Base-by-base conservation (phyloP, 2,797 vertebrate genomes). In the Pterois miles region DNA sequence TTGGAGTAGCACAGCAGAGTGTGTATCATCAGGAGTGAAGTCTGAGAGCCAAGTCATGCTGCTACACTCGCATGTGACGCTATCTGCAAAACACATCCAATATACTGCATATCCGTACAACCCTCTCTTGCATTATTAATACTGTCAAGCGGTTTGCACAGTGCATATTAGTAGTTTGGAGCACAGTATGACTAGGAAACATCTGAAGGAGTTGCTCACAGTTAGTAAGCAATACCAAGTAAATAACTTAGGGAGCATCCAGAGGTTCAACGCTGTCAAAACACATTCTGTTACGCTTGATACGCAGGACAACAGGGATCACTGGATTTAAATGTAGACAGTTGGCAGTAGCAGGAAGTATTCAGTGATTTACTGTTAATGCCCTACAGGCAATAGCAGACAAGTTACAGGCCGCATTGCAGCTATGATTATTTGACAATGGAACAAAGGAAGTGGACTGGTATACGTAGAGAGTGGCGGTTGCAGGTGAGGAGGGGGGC, bases 241-340 rank as follows among this genome's bases (percentile, higher is more conserved):
- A 62, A 71, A 74, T 50, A 34, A 54, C 60, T 67, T 27, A 46
- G 9, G 8, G 23, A 46, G 57, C 27, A 59, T 68, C 65, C 36
- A 34, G n/a, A 60, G 20, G 53, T 67, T 40, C 46, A 46, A 40
- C 59, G 58, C 31, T 69, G 72, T 79, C 31, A 54, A 20, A 78
- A 40, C 48, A 20, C 27, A 50, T 46, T 46, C 43, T 50, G 48
- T 50, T 16, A 50, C 48, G 8, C 20, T 9, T n/a, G 43, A 16
- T 46, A 0, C 43, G 36, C 36, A 38, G 12, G 36, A 40, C 38
- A 40, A 58, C 56, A 20, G 56, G 56, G 29, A 58, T 33, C 38
- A 40, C 1, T 11, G 18, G 4, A 33, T 16, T 29, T 9, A n/a
- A 13, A 59, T 59, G 33, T 12, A 57, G 54, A 31, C 27, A 31